A percentile compares a stretch with the other conserved stretches of the same genome.
These are phyloP conservation scores for Pseudonaja textilis DNA, from an alignment of 2,113 vertebrate species.

Conservation along the genomic window DNA sequence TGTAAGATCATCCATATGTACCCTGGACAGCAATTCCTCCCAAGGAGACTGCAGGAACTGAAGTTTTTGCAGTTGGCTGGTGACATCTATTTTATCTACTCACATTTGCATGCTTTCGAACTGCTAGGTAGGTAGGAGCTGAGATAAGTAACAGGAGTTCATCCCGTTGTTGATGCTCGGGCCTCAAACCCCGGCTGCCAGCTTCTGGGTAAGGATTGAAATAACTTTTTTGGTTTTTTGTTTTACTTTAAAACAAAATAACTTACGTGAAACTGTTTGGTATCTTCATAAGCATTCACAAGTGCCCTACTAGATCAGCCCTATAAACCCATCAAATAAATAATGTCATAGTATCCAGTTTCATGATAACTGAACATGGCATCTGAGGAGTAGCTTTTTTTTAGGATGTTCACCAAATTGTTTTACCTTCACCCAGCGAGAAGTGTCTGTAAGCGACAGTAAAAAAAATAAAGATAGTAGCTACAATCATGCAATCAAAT, in stretches of 20 bases:
- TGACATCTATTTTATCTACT: background rate
- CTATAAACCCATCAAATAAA: background rate
- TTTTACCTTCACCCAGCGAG: background rate
- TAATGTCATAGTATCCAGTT: background rate
- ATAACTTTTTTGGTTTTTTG: background rate
- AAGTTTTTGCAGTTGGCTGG: background rate
- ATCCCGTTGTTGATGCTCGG: background rate
- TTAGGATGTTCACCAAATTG: background rate
- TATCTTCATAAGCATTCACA: background rate
- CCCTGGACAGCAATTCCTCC: background rate
- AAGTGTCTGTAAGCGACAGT: background rate
- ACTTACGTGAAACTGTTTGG: background rate
- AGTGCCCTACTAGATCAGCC: background rate
- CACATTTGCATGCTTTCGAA: background rate
- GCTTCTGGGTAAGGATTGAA: background rate
- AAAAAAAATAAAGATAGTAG: background rate
- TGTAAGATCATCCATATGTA: background rate
- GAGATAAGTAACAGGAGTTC: background rate
- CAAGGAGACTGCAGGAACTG: background rate
- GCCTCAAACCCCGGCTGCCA: background rate
- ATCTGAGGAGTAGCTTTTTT: background rate
- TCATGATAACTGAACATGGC: background rate
- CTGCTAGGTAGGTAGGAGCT: background rate
- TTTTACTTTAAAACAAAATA: background rate
- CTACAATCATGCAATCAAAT: background rate